Conservation (phyloP, 2,113 vertebrate genomes). For the Peromyscus maniculatus region DNA sequence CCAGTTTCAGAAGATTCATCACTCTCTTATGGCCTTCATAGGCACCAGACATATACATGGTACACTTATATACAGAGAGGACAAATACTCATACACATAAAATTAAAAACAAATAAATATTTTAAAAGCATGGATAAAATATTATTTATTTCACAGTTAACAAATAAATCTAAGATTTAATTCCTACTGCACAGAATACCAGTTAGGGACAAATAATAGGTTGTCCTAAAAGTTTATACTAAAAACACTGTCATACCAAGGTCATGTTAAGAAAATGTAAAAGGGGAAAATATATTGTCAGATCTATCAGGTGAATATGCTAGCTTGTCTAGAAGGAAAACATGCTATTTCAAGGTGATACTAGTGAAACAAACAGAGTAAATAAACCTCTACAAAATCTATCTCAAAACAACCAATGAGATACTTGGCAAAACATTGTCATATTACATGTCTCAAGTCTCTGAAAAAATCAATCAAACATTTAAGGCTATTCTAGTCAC, state of each 20-base stretch:
- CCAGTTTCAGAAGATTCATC: background rate
- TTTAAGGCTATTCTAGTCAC: background rate
- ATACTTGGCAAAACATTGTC: background rate
- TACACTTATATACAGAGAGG: background rate
- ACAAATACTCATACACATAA: background rate
- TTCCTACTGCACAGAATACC: background rate
- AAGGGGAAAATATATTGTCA: background rate
- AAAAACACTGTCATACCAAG: background rate
- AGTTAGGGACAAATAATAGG: background rate
- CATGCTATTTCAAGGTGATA: background rate
- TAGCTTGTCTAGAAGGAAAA: background rate
- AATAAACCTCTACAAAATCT: background rate
- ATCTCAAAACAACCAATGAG: background rate
- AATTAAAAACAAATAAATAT: background rate
- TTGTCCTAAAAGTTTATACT: background rate
- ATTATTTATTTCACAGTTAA: constrained; percentile 35
- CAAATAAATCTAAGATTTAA: background rate
- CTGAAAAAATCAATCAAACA: background rate
- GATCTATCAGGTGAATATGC: background rate
- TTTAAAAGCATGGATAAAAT: background rate
- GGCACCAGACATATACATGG: background rate
- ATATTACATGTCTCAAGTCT: background rate
- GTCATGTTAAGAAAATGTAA: constrained; percentile 20
- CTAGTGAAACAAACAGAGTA: background rate
- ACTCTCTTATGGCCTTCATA: background rate